Evolutionary conservation across 2,797 vertebrate species (phyloP).

Genomic region (Orientallactaga sibirica): DNA sequence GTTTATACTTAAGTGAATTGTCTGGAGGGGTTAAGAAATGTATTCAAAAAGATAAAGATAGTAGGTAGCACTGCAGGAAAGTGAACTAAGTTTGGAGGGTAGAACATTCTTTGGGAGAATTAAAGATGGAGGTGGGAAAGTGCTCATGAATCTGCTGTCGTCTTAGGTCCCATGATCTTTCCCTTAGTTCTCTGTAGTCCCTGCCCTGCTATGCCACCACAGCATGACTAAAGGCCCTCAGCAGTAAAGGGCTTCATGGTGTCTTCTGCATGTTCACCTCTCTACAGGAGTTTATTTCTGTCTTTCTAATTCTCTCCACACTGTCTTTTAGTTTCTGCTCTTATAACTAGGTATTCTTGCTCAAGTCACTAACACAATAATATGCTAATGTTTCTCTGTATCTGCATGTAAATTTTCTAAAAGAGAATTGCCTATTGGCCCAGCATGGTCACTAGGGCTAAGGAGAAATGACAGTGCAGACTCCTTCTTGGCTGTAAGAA

Average conservation of each 20-base stretch:
- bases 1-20: background rate
- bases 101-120: background rate
- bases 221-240: background rate
- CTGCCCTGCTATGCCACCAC: background rate
- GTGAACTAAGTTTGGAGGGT: background rate
- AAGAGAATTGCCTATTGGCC: background rate
- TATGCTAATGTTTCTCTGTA: background rate
- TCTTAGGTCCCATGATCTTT: background rate
- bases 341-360: background rate
- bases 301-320: slow-evolving; percentile 11
- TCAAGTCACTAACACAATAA: background rate
- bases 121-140: background rate
- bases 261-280: background rate
- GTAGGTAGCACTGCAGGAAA: background rate
- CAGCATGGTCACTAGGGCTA: background rate
- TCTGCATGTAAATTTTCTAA: background rate
- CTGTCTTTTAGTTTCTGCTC: background rate
- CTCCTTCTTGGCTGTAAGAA: background rate
- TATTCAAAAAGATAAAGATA: background rate
- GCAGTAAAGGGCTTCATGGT: background rate
- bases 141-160: background rate
- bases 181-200: background rate
- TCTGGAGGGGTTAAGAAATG: background rate
- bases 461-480: background rate
- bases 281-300: background rate